Base-by-base conservation (phyloP, 2,113 vertebrate genomes). In the Thunnus maccoyii region DNA sequence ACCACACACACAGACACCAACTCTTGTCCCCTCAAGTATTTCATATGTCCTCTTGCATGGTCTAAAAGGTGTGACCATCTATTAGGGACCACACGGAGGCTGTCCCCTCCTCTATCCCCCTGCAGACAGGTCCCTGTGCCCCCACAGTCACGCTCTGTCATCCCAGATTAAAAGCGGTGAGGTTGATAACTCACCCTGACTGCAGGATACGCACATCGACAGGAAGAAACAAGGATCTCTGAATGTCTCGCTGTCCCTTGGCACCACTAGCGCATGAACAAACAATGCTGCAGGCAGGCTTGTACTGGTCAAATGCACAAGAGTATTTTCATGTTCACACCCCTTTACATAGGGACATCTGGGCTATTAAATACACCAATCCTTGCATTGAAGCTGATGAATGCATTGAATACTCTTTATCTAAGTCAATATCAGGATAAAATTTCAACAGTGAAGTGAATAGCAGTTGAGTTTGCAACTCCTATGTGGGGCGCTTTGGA, bases 21-120 rank as follows among this genome's bases (percentile, higher is more conserved):
- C 11, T 0, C 48, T 36, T 12, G 1, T n/a, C 47, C 65, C 22
- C 18, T 12, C 3, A 52, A 70, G 63, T 64, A 79, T 79, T 82
- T 72, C 63, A 84, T 66, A 71, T 64, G 55, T 77, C 20, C 51
- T 84, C 69, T 66, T 64, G 47, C 83, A 89, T 41, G 79, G 72
- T 89, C 64, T 81, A 69, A 87, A 88, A 70, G 50, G 87, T 86
- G 30, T 93, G 87, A 90, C 90, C 84, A n/a, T 86, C 73, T 60
- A 86, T 89, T 91, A 88, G 63, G 27, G 66, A 41, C 76, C 78
- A 27, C 75, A 65, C 10, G 2, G 47, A 75, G 67, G 32, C 51
- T 12, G 17, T 25, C 47, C 63, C 20, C 52, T 50, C 54, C 18
- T 25, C 41, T n/a, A 14, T 13, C 13, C 14, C 51, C 56, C 54